phyloP scores from a whole-genome alignment of 2,888 invertebrate genomes.

The Andrena haemorrhoa region DNA sequence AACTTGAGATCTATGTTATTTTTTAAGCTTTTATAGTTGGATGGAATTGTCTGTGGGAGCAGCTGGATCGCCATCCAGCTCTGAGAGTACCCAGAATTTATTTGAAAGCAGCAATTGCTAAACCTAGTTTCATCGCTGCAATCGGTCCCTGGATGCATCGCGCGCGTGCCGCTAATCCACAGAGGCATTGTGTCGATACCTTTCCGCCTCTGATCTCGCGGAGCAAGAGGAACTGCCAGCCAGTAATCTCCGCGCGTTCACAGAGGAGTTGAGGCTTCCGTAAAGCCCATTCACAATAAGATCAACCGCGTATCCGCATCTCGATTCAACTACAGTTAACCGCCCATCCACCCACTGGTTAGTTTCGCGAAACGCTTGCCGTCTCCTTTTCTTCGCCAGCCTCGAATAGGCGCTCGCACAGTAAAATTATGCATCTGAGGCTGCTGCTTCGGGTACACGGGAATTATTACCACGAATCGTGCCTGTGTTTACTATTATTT shows the following conservation, averaged over 20 bases:
- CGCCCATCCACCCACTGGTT: conserved; percentile 10
- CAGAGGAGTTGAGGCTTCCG: conserved; percentile 43
- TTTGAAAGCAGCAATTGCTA: conserved; percentile 13
- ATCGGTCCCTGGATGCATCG: not conserved
- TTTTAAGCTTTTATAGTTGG: too few relatives aligned
- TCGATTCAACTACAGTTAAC: conserved; percentile 34
- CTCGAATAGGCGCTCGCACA: not conserved
- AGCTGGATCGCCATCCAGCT: not conserved
- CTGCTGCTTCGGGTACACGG: conserved; percentile 8
- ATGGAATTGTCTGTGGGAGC: too few relatives aligned
- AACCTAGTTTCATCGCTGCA: conserved; percentile 1
- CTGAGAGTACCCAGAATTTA: conserved; percentile 12
- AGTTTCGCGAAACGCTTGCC: not conserved
- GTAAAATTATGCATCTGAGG: not conserved
- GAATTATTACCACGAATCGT: conserved; percentile 7
- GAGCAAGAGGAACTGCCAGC: conserved; percentile 62
- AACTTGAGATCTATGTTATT: too few relatives aligned
- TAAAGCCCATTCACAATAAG: conserved; percentile 46
- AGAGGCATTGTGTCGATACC: conserved; percentile 53
- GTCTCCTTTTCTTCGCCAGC: not conserved
- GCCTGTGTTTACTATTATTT: not conserved
- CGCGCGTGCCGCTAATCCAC: conserved; percentile 27
- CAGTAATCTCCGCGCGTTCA: conserved; percentile 64
- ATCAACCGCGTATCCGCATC: conserved; percentile 49
- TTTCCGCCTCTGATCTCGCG: conserved; percentile 59